phyloP scores from a whole-genome alignment of 2,888 invertebrate species.

The Cerceris rybyensis region DNA sequence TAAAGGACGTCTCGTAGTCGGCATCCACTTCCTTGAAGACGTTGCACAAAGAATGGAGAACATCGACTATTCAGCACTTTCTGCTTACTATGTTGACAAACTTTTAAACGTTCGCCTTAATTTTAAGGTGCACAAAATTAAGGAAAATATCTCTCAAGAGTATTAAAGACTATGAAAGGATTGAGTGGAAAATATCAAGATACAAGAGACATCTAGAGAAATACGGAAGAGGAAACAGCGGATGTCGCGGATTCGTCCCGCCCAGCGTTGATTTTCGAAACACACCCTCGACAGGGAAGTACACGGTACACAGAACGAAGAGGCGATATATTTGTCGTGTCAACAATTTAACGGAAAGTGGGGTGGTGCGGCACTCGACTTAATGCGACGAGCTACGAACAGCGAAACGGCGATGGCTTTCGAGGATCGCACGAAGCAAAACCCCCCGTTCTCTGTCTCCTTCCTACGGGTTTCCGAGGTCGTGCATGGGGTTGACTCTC shows the following conservation, averaged over 20 bases:
- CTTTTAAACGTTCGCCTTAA: too few species aligned
- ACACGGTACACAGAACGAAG: constrained; percentile 21
- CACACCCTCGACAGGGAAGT: constrained; percentile 30
- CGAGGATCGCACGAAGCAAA: constrained; percentile 49
- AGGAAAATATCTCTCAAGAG: too few species aligned
- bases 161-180: too few species aligned
- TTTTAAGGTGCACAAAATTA: too few species aligned
- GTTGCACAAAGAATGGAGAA: too few species aligned
- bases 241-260: not conserved
- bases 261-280: constrained; percentile 41
- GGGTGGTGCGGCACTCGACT: constrained; percentile 74
- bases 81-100: too few species aligned
- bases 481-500: constrained; percentile 61
- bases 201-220: too few species aligned
- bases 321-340: constrained; percentile 79
- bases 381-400: constrained; percentile 72
- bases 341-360: constrained; percentile 77
- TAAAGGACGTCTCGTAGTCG: constrained; percentile 19
- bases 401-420: constrained; percentile 65
- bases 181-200: too few species aligned
- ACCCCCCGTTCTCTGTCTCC: constrained; percentile 43
- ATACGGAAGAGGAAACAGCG: too few species aligned
- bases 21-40: constrained; percentile 33
- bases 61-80: too few species aligned
- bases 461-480: constrained; percentile 59